These are phyloP conservation scores for Trichomalopsis sarcophagae DNA, from an alignment of 1,140 invertebrate genomes.

Conservation along the genomic window DNA sequence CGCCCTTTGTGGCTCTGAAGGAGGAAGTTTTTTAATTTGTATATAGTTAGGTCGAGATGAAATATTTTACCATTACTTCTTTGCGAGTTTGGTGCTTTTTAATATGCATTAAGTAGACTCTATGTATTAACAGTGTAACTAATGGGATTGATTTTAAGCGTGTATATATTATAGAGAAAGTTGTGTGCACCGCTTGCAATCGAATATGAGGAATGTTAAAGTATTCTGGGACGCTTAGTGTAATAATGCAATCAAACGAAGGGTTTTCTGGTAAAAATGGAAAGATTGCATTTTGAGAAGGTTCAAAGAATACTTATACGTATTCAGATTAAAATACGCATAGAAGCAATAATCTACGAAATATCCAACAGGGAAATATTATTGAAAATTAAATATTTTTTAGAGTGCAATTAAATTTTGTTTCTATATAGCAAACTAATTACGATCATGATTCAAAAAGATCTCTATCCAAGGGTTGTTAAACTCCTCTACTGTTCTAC, in stretches of 20 bases:
- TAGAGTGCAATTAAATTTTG: too few relatives aligned
- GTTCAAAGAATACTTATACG: too few relatives aligned
- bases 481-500: not conserved
- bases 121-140: not conserved
- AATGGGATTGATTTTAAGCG: not conserved
- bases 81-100: not conserved
- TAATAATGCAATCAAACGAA: not conserved
- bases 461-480: too few relatives aligned
- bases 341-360: too few relatives aligned
- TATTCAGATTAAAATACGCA: too few relatives aligned
- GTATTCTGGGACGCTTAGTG: not conserved
- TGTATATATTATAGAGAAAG: not conserved
- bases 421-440: too few relatives aligned
- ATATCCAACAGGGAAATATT: too few relatives aligned
- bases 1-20: too few relatives aligned
- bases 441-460: too few relatives aligned
- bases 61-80: not conserved
- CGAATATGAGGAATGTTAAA: not conserved
- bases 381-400: too few relatives aligned
- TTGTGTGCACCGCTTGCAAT: not conserved
- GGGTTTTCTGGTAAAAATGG: too few relatives aligned
- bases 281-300: too few relatives aligned
- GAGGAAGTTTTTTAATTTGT: not conserved
- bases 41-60: not conserved
- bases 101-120: not conserved